phyloP scores from a whole-genome alignment of 2,113 vertebrate genomes.

The Dicrurus megarhynchus region DNA sequence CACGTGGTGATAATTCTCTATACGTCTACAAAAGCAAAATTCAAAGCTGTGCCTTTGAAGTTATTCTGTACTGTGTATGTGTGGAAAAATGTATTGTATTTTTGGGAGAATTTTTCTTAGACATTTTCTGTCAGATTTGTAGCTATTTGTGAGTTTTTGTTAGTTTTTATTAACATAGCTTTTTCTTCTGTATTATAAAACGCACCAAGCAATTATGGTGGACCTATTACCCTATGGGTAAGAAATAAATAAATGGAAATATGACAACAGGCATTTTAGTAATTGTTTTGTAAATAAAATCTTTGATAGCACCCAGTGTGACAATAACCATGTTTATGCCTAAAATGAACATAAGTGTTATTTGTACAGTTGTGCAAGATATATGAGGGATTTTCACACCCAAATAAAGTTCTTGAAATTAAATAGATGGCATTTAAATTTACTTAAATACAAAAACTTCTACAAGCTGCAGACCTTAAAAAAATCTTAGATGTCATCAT shows the following conservation, averaged over 20 bases:
- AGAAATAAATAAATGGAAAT: conserved; percentile 95
- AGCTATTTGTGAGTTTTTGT: conserved; percentile 86
- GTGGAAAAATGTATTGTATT: conserved; percentile 81
- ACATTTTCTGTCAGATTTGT: conserved; percentile 87
- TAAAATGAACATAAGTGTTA: conserved; percentile 83
- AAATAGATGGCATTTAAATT: conserved; percentile 29
- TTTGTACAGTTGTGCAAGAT: conserved; percentile 82
- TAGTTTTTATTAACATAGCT: conserved; percentile 93
- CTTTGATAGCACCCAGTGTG: conserved; percentile 84
- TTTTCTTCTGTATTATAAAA: conserved; percentile 94
- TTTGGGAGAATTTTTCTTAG: conserved; percentile 78
- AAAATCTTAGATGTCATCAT: neutral
- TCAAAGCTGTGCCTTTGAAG: conserved; percentile 84
- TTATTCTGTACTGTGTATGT: conserved; percentile 79
- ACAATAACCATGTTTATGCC: conserved; percentile 83
- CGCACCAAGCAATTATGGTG: conserved; percentile 91
- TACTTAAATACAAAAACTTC: neutral
- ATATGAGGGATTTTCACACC: conserved; percentile 83
- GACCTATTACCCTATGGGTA: conserved; percentile 99
- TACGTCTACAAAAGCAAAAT: conserved; percentile 71
- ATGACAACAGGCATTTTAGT: conserved; percentile 88
- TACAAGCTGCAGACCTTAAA: neutral
- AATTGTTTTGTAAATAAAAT: conserved; percentile 97
- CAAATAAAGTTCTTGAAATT: conserved; percentile 75
- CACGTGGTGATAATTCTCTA: conserved; percentile 65